Evolutionary conservation across 2,113 vertebrate genomes (phyloP).

Genomic region (Hippocampus comes): DNA sequence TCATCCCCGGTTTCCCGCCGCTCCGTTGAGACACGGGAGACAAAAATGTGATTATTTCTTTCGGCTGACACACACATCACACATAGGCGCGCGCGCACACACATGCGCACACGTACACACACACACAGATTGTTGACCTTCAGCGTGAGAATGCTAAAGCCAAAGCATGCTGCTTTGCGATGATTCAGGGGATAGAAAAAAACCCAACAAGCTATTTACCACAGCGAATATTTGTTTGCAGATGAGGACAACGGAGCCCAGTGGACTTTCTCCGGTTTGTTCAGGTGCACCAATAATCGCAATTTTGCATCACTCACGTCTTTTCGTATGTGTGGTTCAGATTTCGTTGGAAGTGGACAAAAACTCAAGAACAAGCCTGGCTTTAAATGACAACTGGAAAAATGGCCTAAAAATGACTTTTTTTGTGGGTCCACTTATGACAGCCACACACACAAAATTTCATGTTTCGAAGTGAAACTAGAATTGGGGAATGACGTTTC

Average conservation of each 20-base stretch:
- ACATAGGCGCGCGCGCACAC: neutral
- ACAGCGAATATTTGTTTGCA: neutral
- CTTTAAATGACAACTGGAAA: neutral
- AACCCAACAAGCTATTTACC: neutral
- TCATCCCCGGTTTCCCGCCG: conserved; percentile 25
- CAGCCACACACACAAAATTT: neutral
- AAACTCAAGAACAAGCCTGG: neutral
- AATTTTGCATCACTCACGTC: neutral
- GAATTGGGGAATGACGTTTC: neutral
- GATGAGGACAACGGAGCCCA: neutral
- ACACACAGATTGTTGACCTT: conserved; percentile 1
- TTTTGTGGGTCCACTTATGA: neutral
- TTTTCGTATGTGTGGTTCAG: no score
- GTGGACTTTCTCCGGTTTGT: neutral
- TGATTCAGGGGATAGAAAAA: neutral
- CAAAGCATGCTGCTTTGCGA: conserved; percentile 3
- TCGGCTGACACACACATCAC: neutral
- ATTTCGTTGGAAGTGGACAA: neutral
- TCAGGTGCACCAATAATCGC: neutral
- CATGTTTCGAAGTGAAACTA: neutral
- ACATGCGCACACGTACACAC: neutral
- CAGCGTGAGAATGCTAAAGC: neutral
- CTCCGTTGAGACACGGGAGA: neutral
- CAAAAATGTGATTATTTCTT: conserved; percentile 6
- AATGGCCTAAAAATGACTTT: neutral